Evolutionary conservation across 2,888 invertebrate genomes (phyloP).

Genomic region (Eumerus sabulonum): DNA sequence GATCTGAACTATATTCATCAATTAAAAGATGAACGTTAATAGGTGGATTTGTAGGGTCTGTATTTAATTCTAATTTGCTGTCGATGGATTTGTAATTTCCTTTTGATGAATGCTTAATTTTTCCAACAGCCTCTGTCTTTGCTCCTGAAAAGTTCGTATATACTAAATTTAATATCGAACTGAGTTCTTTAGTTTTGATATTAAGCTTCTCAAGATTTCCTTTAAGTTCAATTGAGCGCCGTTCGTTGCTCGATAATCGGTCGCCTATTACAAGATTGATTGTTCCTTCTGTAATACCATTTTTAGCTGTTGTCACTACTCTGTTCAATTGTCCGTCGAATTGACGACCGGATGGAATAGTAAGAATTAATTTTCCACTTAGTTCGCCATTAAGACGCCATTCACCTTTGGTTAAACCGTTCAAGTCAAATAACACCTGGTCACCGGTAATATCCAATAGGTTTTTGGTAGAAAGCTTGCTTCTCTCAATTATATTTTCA

Average conservation of each 20-base stretch:
- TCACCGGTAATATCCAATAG: conserved; percentile 79
- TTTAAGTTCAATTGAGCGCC: conserved; percentile 77
- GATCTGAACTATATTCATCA: conserved; percentile 72
- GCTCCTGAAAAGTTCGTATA: conserved; percentile 80
- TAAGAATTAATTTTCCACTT: conserved; percentile 71
- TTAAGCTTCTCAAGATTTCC: conserved; percentile 78
- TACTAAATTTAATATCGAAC: conserved; percentile 76
- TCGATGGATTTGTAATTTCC: conserved; percentile 73
- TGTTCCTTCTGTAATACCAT: conserved; percentile 79
- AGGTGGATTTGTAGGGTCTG: conserved; percentile 76
- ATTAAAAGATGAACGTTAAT: conserved; percentile 73
- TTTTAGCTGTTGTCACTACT: conserved; percentile 78
- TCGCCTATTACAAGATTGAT: conserved; percentile 80
- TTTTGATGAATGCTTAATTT: conserved; percentile 77
- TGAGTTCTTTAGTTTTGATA: conserved; percentile 77
- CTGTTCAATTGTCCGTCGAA: conserved; percentile 75
- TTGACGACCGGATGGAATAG: conserved; percentile 75
- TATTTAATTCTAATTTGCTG: conserved; percentile 69
- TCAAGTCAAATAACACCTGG: conserved; percentile 77
- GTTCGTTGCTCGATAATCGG: conserved; percentile 69
- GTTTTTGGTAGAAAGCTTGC: conserved; percentile 83
- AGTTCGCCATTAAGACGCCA: conserved; percentile 74
- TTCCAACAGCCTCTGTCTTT: conserved; percentile 77
- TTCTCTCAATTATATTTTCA: conserved; percentile 80
- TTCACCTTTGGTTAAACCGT: conserved; percentile 72